Evolutionary conservation across 2,888 invertebrate species (phyloP).

Genomic region (Pecten maximus): DNA sequence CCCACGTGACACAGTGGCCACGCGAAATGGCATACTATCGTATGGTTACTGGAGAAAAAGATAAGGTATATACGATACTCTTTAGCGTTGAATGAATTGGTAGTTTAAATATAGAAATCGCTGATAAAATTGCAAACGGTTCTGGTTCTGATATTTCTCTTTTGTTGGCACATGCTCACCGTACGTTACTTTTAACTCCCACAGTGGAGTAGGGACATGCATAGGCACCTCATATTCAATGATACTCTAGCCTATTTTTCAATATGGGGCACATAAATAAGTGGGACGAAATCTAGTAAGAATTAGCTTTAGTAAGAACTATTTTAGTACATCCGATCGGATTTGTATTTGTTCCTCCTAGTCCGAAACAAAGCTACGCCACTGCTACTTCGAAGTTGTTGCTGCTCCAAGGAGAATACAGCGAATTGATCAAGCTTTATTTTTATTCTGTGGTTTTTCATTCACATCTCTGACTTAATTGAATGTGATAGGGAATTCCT

Average conservation of each 20-base stretch:
- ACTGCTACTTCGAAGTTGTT: neutral
- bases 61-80: neutral
- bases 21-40: neutral
- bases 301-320: neutral
- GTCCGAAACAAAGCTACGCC: neutral
- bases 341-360: neutral
- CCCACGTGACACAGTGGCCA: neutral
- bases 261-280: neutral
- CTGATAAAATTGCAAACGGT: neutral
- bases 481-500: conserved; percentile 14
- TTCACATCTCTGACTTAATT: conserved; percentile 30
- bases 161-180: neutral
- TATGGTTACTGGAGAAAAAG: neutral
- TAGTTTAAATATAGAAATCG: neutral
- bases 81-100: neutral
- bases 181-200: too few species aligned
- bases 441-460: neutral
- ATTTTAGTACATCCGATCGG: neutral
- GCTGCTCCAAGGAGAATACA: neutral
- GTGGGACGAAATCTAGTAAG: too few species aligned
- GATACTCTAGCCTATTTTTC: neutral
- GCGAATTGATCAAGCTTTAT: conserved; percentile 20
- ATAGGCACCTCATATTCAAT: neutral
- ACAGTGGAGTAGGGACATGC: too few species aligned
- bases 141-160: neutral